These are phyloP conservation scores for Melanotaenia trifasciata DNA, from an alignment of 2,797 vertebrate species.

Conservation along the genomic window DNA sequence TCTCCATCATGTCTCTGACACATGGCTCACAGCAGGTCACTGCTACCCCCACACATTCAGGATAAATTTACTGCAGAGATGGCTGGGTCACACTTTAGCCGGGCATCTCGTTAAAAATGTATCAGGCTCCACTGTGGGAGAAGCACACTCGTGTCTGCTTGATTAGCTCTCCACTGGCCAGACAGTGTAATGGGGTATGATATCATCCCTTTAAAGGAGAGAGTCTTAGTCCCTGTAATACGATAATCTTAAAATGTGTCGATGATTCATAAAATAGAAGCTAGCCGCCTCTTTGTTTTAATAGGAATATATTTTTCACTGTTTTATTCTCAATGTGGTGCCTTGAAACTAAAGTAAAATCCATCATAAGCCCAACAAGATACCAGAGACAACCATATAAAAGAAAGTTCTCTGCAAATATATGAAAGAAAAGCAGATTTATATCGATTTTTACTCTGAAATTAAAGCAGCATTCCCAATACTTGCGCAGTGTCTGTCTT, in stretches of 20 bases:
- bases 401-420: not conserved
- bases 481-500: not conserved
- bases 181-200: conserved; percentile 62
- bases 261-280: not conserved
- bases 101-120: conserved; percentile 75
- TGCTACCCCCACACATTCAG: conserved; percentile 51
- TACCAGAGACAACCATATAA: not conserved
- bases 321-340: not conserved
- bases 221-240: conserved; percentile 14
- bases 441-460: not conserved
- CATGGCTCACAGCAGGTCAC: conserved; percentile 65
- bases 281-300: not conserved
- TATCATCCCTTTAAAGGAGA: conserved; percentile 46
- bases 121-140: conserved; percentile 68
- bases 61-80: conserved; percentile 64
- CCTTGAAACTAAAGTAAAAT: not conserved
- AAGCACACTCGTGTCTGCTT: conserved; percentile 65
- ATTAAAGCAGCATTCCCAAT: not conserved
- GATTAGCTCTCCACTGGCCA: conserved; percentile 68
- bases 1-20: conserved; percentile 53
- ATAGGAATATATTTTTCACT: not conserved
- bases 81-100: conserved; percentile 53
- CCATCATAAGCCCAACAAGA: not conserved
- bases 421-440: not conserved
- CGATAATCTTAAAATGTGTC: conserved; percentile 14